phyloP scores from a whole-genome alignment of 2,797 vertebrate genomes.

The Alosa sapidissima region DNA sequence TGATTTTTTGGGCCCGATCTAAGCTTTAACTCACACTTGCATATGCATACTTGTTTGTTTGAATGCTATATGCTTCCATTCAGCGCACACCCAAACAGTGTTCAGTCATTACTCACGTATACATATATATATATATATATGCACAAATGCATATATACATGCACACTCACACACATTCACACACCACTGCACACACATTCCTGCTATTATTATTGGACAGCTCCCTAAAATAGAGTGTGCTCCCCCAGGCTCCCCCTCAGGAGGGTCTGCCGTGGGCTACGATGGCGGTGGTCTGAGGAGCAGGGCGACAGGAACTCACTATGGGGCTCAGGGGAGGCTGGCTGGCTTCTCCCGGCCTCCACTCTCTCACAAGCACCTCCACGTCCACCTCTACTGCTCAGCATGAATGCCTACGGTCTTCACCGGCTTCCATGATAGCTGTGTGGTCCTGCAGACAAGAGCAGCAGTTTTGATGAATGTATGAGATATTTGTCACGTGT shows the following conservation, averaged over 20 bases:
- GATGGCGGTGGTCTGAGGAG: conserved; percentile 42
- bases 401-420: background rate
- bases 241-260: conserved; percentile 36
- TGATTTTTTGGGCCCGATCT: too few species aligned
- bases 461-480: background rate
- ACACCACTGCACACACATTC: conserved; percentile 52
- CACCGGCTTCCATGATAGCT: background rate
- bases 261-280: conserved; percentile 41
- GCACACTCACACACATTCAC: conserved; percentile 45
- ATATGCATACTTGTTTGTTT: conserved; percentile 44
- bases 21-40: conserved; percentile 34
- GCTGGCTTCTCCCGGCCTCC: conserved; percentile 18
- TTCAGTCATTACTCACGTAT: background rate
- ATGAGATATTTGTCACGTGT: background rate
- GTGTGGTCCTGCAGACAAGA: background rate
- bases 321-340: conserved; percentile 41
- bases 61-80: background rate
- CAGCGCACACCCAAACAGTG: conserved; percentile 32
- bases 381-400: background rate
- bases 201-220: conserved; percentile 68
- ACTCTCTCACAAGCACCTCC: background rate
- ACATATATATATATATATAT: background rate
- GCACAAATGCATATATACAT: conserved; percentile 2
- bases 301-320: conserved; percentile 40
- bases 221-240: conserved; percentile 65